These are phyloP conservation scores for Biston betularia DNA, from an alignment of 2,888 invertebrate species.

Conservation along the genomic window DNA sequence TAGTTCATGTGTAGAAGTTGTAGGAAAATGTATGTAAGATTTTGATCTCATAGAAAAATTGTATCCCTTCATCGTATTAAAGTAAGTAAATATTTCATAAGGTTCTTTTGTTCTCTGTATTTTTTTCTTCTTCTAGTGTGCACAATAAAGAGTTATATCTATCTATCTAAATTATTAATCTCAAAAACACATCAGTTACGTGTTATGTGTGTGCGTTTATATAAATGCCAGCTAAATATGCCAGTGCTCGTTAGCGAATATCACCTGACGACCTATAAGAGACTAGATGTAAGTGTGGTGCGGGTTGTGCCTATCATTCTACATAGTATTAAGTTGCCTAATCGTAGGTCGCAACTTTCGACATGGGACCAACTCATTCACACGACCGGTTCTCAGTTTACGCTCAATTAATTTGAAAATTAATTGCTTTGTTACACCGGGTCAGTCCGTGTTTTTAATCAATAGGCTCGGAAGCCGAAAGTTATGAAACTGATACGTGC, in stretches of 20 bases:
- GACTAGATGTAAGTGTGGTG: not conserved
- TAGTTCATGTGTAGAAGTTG: too few relatives aligned
- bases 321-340: constrained; percentile 73
- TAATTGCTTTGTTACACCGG: constrained; percentile 73
- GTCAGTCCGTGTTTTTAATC: constrained; percentile 57
- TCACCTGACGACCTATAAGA: constrained; percentile 13
- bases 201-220: constrained; percentile 13
- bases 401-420: constrained; percentile 79
- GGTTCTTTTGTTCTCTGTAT: too few relatives aligned
- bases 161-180: too few relatives aligned
- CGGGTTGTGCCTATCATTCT: constrained; percentile 53
- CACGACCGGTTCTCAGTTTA: constrained; percentile 72
- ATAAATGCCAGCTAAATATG: constrained; percentile 7
- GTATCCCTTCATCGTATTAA: too few relatives aligned
- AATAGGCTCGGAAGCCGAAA: constrained; percentile 69
- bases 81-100: too few relatives aligned
- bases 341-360: constrained; percentile 80
- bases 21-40: too few relatives aligned
- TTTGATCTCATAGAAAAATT: too few relatives aligned
- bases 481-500: constrained; percentile 59
- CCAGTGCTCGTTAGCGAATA: constrained; percentile 14
- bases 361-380: constrained; percentile 69
- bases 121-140: too few relatives aligned
- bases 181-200: not conserved
- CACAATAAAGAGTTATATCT: too few relatives aligned